Percentiles rank a stretch among this genome's conserved stretches.
phyloP scores from a whole-genome alignment of 2,888 invertebrate species.

The Morpho helenor region DNA sequence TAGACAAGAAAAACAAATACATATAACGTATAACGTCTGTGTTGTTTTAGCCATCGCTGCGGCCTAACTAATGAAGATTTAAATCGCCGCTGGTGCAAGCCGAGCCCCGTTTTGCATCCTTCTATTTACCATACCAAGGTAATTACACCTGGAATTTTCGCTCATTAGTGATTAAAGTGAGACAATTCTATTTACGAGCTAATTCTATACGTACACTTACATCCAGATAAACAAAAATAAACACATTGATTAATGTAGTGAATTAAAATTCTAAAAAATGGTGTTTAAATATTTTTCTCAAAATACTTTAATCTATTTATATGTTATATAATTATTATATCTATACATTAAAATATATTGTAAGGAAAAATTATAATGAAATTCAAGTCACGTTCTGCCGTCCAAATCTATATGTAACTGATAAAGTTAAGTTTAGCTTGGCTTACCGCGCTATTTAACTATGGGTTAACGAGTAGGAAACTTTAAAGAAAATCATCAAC shows the following conservation, averaged over 20 bases:
- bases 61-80: constrained; percentile 91
- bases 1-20: background rate
- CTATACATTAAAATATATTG: too few relatives aligned
- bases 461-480: too few relatives aligned
- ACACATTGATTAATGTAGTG: constrained; percentile 6
- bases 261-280: too few relatives aligned
- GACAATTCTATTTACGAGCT: constrained; percentile 28
- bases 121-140: constrained; percentile 91
- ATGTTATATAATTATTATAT: too few relatives aligned
- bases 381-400: too few relatives aligned
- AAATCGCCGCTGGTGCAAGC: constrained; percentile 91
- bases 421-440: too few relatives aligned
- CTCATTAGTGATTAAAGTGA: constrained; percentile 28
- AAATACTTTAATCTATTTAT: background rate
- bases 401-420: too few relatives aligned
- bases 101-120: constrained; percentile 86
- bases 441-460: too few relatives aligned
- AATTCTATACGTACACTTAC: constrained; percentile 20
- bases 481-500: too few relatives aligned
- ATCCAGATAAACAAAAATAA: constrained; percentile 20
- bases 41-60: constrained; percentile 86
- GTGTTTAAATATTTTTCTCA: background rate
- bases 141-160: constrained; percentile 32
- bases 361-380: too few relatives aligned
- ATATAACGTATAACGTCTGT: constrained; percentile 43